Conservation (phyloP, 2,113 vertebrate species). For the Leptocoma aspasia region DNA sequence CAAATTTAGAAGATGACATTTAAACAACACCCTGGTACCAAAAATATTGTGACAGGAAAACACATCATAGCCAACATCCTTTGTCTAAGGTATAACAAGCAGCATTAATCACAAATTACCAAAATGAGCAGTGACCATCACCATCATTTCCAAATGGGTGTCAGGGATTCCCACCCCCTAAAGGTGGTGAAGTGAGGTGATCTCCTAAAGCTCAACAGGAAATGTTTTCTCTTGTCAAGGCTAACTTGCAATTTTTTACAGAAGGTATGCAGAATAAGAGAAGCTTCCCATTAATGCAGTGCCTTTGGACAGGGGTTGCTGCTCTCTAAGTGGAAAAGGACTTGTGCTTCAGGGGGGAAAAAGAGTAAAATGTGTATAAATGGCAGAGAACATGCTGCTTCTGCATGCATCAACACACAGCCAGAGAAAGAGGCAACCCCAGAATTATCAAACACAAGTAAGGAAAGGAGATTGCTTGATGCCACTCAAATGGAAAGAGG, state of each 20-base stretch:
- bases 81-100: neutral
- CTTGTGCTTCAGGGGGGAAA: accelerated
- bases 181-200: neutral
- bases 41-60: neutral
- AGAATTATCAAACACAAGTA: neutral
- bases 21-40: neutral
- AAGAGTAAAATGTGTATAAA: neutral
- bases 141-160: neutral
- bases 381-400: neutral
- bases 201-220: neutral
- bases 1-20: neutral
- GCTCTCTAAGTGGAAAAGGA: neutral
- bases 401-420: neutral
- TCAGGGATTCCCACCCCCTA: neutral
- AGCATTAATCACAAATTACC: neutral
- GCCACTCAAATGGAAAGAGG: neutral
- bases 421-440: neutral
- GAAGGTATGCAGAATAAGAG: neutral
- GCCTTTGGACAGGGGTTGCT: neutral
- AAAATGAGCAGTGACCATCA: neutral
- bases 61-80: neutral
- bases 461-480: neutral
- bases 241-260: neutral
- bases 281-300: neutral
- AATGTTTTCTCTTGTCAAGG: neutral